Conservation (phyloP, 2,113 vertebrate species). For the Polypterus bichir region DNA sequence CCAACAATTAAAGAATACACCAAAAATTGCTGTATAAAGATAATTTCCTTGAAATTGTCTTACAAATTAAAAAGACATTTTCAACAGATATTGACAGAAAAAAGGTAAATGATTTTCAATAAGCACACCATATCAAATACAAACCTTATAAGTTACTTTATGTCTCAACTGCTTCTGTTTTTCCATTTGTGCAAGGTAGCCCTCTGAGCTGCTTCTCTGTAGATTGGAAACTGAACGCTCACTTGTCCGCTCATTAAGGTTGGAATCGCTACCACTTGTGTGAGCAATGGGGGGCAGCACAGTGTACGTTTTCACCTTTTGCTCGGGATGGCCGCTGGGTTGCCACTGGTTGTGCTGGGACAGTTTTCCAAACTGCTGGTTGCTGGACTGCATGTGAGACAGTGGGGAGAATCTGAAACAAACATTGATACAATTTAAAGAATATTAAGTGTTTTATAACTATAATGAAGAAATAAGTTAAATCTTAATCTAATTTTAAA, state of each 20-base stretch:
- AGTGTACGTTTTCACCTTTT: slow-evolving; percentile 14
- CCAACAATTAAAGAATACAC: too few relatives aligned
- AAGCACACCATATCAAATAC: slow-evolving; percentile 1
- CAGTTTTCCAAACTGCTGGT: slow-evolving; percentile 20
- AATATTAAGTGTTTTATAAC: too few relatives aligned
- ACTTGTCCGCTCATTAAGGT: slow-evolving; percentile 13
- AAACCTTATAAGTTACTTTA: slow-evolving; percentile 52
- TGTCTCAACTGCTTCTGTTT: slow-evolving; percentile 41
- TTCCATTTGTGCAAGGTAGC: slow-evolving; percentile 46
- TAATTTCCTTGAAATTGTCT: too few relatives aligned
- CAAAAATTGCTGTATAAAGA: too few relatives aligned
- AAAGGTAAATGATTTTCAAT: too few relatives aligned
- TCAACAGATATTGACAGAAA: too few relatives aligned
- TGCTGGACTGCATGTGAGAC: slow-evolving; percentile 13
- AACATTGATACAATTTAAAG: neutral
- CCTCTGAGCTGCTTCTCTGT: slow-evolving; percentile 42
- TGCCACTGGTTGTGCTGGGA: slow-evolving; percentile 5
- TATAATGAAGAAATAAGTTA: too few relatives aligned
- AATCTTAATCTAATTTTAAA: too few relatives aligned
- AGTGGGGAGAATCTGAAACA: slow-evolving; percentile 24
- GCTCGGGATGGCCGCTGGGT: slow-evolving; percentile 9
- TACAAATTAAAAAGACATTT: too few relatives aligned
- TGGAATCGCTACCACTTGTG: slow-evolving; percentile 19
- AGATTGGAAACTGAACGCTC: slow-evolving; percentile 17
- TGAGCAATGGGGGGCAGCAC: slow-evolving; percentile 47